Evolutionary conservation across 2,888 invertebrate species (phyloP).

Genomic region (Drosophila birchii): DNA sequence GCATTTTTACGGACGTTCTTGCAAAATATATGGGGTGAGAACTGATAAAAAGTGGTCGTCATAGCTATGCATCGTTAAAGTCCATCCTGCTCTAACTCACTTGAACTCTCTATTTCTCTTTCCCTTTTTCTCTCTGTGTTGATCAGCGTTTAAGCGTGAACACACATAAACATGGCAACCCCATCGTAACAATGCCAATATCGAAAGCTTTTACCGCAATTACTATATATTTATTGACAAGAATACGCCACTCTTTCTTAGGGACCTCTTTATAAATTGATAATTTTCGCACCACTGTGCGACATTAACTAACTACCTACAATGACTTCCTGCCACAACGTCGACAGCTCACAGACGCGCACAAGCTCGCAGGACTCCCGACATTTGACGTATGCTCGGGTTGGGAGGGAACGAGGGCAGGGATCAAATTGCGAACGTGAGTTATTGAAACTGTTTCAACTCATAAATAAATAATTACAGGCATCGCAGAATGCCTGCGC

Average conservation of each 20-base stretch:
- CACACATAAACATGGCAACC: too few relatives aligned
- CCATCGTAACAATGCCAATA: too few relatives aligned
- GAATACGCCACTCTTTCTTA: neutral
- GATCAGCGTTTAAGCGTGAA: too few relatives aligned
- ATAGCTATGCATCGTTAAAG: too few relatives aligned
- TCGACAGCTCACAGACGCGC: conserved; percentile 28
- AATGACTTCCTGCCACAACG: conserved; percentile 74
- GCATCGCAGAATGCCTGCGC: conserved; percentile 66
- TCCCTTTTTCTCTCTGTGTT: too few relatives aligned
- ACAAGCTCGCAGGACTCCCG: conserved; percentile 35
- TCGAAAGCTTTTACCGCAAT: too few relatives aligned
- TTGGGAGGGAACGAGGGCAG: conserved; percentile 9
- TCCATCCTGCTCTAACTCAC: too few relatives aligned
- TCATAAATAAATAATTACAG: conserved; percentile 85
- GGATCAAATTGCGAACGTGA: conserved; percentile 67
- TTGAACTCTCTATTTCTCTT: too few relatives aligned
- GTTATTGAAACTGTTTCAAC: conserved; percentile 83
- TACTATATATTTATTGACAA: neutral
- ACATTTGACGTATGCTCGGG: conserved; percentile 59
- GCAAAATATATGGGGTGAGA: too few relatives aligned
- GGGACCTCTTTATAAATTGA: conserved; percentile 46
- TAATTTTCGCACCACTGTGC: conserved; percentile 79
- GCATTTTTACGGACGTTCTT: too few relatives aligned
- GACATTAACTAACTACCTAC: conserved; percentile 79
- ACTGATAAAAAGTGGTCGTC: too few relatives aligned